Base-by-base conservation (phyloP, 2,113 vertebrate species). In the Anolis sagrei region DNA sequence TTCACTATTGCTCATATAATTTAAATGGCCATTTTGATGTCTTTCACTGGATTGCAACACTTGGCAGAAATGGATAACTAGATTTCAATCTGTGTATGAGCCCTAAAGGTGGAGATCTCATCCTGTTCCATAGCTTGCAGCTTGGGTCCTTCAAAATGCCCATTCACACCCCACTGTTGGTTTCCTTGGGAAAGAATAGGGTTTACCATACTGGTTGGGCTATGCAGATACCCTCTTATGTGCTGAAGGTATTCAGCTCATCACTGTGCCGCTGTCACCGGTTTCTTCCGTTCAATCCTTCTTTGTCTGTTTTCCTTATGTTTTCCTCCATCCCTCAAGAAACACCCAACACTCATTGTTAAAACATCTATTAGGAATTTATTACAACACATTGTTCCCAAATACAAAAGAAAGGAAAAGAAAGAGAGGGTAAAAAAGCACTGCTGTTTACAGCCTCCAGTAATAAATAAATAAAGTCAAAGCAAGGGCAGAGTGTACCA, bases 391-490 rank as follows among this genome's bases (percentile, higher is more conserved):
- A 0, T 94, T 91, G 92, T 95, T 95, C 80, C 92, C 93, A 94
- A 93, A 93, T 95, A 95, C 94, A 95, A 95, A 94, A 95, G 92
- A 94, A 95, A 94, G 94, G 94, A 94, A 94, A 95, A 92, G 93
- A 94, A 94, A 89, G 89, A 84, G 82, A 94, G 93, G 94, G 86
- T 94, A 95, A 93, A 95, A 94, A 95, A 93, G 93, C 94, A 92
- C 89, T 93, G 94, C 91, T 93, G 94, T 90, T 94, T 94, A 94
- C 94, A 95, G 94, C 94, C 88, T 93, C 92, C 18, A 51, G 89
- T 92, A 93, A 92, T 93, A 93, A 95, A 94, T 94, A 94, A 94
- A 93, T 86, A 89, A 89, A 91, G 90, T 91, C 0, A 0, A 92
- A 90, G 83, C 92, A 92, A 85, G 90, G 91, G 80, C 91, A 88